phyloP scores from a whole-genome alignment of 2,113 vertebrate species.

The Sinocyclocheilus rhinocerous region DNA sequence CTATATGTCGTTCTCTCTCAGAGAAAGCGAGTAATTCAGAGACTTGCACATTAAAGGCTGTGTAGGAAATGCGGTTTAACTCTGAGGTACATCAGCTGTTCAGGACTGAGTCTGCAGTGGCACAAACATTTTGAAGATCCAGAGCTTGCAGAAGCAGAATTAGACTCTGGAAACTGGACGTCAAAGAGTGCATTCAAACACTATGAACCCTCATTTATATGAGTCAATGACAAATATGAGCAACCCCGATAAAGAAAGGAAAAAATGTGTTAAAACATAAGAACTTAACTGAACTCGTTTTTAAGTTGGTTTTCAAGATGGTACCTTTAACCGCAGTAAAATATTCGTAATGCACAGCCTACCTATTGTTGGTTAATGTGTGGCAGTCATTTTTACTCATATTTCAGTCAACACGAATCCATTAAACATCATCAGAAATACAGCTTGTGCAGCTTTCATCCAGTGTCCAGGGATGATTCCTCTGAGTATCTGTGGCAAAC shows the following conservation, averaged over 20 bases:
- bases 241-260: too few relatives aligned
- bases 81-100: slow-evolving; percentile 18
- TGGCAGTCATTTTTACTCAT: too few relatives aligned
- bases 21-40: slow-evolving; percentile 46
- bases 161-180: not conserved
- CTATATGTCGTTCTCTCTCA: slow-evolving; percentile 1
- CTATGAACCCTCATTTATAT: too few relatives aligned
- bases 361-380: too few relatives aligned
- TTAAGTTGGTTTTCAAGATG: too few relatives aligned
- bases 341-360: not conserved
- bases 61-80: slow-evolving; percentile 43
- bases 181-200: not conserved
- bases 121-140: not conserved
- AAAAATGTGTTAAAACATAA: not conserved
- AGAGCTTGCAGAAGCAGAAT: not conserved
- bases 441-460: not conserved
- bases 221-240: not conserved
- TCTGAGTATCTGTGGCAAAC: not conserved
- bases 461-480: not conserved
- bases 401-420: too few relatives aligned
- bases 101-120: not conserved
- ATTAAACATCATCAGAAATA: not conserved
- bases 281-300: not conserved
- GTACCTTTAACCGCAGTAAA: not conserved
- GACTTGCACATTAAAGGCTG: slow-evolving; percentile 48